Base-by-base conservation (phyloP, 2,888 invertebrate species). In the Heteropelma amictum region DNA sequence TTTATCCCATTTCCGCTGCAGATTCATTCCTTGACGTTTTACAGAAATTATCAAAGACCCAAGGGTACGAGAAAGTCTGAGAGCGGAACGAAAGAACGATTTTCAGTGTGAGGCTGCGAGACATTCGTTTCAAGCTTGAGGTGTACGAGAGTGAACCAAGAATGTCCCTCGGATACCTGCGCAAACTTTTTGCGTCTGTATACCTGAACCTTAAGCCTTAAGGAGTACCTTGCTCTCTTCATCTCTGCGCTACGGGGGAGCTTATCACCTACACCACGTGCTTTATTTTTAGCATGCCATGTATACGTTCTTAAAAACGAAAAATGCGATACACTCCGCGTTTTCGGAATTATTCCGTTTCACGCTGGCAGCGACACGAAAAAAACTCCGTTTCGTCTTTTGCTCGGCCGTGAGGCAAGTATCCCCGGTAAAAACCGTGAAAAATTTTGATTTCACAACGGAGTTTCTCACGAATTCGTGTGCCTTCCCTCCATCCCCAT, bases 301-400 rank as follows among this genome's bases (percentile, higher is more conserved):
- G 14, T 42, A 45, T 38, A n/a, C 38, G n/a, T n/a, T n/a, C 49
- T 14, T 49, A 28, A 51, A 26, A 17, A 40, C 3, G 17, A 47
- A 38, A 61, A n/a, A n/a, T n/a, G 53, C 42, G 56, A 51, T 71
- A 40, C 49, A 45, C 45, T 64, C 30, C 47, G 67, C 63, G 68
- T 76, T 70, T 53, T 56, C 40, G 65, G 70, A 79, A 76, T 79
- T 77, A 75, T 71, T 69, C 77, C 68, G 12, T 45, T 47, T 1
- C 28, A 35, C 10, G n/a, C 35, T 12, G 77, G 78, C 77, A 77
- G 68, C 67, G 73, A 78, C 73, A 73, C 74, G 63, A 72, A 70
- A 79, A 56, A 76, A 76, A 73, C 30, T 38, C 58, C 12, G 47
- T 3, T 17, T n/a, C 10, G 8, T 40, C 23, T 45, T 38, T 21